These are phyloP conservation scores for Drosophila arawakana DNA, from an alignment of 1,140 invertebrate genomes.

Conservation along the genomic window DNA sequence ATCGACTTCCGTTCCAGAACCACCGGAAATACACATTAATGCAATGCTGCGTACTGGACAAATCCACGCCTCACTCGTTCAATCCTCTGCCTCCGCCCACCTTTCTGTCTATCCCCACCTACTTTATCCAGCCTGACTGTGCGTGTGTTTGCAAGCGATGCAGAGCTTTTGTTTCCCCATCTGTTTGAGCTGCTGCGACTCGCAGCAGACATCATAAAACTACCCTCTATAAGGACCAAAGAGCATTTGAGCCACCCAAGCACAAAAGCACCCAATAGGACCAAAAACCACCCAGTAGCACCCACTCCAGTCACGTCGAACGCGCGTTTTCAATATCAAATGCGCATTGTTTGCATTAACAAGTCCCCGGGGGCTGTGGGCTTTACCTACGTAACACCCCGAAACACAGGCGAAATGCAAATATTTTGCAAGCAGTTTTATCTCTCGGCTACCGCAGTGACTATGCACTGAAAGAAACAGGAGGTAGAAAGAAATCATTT, in stretches of 20 bases:
- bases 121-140: constrained; percentile 26
- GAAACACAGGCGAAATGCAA: constrained; percentile 67
- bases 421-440: constrained; percentile 62
- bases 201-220: constrained; percentile 45
- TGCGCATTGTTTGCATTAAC: constrained; percentile 83
- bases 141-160: constrained; percentile 70
- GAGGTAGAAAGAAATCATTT: too few species aligned
- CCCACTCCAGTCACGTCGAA: neutral
- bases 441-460: constrained; percentile 27
- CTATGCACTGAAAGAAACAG: too few species aligned
- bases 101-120: neutral
- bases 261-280: neutral
- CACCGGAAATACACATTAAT: constrained; percentile 80
- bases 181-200: neutral
- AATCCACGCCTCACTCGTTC: neutral
- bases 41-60: constrained; percentile 56
- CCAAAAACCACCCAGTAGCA: neutral
- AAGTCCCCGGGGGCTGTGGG: constrained; percentile 69
- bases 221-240: constrained; percentile 50
- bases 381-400: constrained; percentile 61
- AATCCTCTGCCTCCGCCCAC: neutral
- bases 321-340: constrained; percentile 76
- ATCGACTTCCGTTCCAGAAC: constrained; percentile 62
- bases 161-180: constrained; percentile 50
- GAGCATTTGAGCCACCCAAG: constrained; percentile 6